Conservation (phyloP, 1,140 invertebrate genomes). For the Lysiphlebus fabarum region DNA sequence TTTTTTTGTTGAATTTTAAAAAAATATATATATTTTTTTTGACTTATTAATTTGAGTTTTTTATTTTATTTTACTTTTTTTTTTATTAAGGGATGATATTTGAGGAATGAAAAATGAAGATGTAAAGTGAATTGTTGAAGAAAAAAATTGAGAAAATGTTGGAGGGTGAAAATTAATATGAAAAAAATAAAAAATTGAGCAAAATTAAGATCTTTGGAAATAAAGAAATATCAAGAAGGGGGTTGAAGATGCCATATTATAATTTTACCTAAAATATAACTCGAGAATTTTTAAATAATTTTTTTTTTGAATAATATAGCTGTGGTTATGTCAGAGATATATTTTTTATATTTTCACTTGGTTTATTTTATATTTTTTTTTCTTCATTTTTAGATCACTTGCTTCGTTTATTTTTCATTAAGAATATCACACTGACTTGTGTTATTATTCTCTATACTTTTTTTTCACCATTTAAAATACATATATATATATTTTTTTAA, state of each 20-base stretch:
- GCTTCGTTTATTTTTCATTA: conserved; percentile 1
- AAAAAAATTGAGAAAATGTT: too few species aligned
- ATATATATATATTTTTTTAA: too few species aligned
- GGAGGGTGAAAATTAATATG: too few species aligned
- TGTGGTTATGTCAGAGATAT: conserved; percentile 4
- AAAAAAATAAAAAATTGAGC: conserved; percentile 3
- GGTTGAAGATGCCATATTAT: conserved; percentile 39
- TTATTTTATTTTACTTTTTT: too few species aligned
- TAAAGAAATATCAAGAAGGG: conserved; percentile 6
- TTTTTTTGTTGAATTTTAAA: too few species aligned
- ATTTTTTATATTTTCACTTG: neutral
- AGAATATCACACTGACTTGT: conserved; percentile 1
- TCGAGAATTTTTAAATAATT: conserved; percentile 31
- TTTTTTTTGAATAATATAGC: neutral
- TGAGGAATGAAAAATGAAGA: too few species aligned
- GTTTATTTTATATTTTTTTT: conserved; percentile 11
- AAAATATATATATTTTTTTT: too few species aligned
- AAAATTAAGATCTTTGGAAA: neutral
- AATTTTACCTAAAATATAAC: conserved; percentile 28
- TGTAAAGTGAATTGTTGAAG: too few species aligned
- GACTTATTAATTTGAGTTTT: too few species aligned
- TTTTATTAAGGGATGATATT: too few species aligned
- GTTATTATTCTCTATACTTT: neutral
- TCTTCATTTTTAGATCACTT: neutral
- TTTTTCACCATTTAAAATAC: neutral